Conservation (phyloP, 2,888 invertebrate genomes). For the Xestia rhomboidea region DNA sequence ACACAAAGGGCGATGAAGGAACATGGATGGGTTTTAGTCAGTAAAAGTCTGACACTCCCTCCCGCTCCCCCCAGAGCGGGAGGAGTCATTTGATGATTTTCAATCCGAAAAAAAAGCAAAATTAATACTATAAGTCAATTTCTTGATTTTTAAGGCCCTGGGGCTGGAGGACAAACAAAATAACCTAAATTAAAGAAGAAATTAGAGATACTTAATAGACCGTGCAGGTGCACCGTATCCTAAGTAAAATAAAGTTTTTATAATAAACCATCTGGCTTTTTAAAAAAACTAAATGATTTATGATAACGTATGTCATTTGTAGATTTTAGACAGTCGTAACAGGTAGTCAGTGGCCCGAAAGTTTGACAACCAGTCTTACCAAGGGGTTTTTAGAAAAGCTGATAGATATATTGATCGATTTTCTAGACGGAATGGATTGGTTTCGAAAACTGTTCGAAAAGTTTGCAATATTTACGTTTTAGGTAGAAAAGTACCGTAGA, state of each 20-base stretch:
- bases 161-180: neutral
- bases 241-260: neutral
- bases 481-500: constrained; percentile 2
- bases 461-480: constrained; percentile 31
- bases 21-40: no score
- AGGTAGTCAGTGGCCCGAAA: no score
- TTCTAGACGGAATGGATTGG: neutral
- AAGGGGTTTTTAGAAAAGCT: neutral
- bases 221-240: neutral
- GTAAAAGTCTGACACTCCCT: no score
- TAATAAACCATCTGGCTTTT: neutral
- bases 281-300: neutral
- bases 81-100: no score
- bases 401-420: constrained; percentile 11
- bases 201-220: neutral
- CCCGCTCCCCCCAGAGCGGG: no score
- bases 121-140: neutral
- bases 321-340: no score
- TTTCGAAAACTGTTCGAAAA: constrained; percentile 23
- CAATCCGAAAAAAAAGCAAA: no score
- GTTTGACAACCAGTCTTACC: no score
- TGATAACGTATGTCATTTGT: no score
- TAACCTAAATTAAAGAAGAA: neutral
- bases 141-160: neutral
- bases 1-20: no score